Evolutionary conservation across 1,140 invertebrate genomes (phyloP), one percentile per base, ranked within the genome.

Genomic region (Pogonognathellus flavescens): DNA sequence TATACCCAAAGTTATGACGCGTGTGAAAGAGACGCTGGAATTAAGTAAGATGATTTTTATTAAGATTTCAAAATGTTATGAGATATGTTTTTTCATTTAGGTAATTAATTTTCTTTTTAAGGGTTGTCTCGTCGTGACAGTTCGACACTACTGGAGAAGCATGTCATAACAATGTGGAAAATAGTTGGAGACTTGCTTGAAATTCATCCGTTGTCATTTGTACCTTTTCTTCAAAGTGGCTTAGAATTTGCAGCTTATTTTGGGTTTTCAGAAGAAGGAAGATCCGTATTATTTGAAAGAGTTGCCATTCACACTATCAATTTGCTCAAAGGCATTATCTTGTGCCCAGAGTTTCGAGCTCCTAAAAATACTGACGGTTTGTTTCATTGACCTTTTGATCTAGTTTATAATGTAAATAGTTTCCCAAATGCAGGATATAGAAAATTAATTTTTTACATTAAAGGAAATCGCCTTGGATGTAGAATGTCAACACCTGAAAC

Each of bases 221-320:
- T 96, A 25, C 93, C 95, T 84, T 94, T 97, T 50, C 94, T 98
- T 81, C 92, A 93, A 60, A 93, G 94, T 11, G 94, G 95, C 0
- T 90, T 98, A 83, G 94, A 97, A 89, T 95, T 97, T 89, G 93
- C 95, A 25, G 92, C 95, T 70, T 95, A 94, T 90, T 97, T 96
- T 91, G 95, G 96, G 87, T 98, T 99, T 90, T 96, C 95, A 22
- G 93, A 95, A 84, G 92, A 93, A 86, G 95, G 94, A 55, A 93
- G 95, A 91, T 91, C 92, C 88, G 92, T 94, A 50, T 90, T 95
- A 31, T 97, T 96, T 91, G 95, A 97, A 90, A 92, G 94, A 89
- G 96, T 98, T 90, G 94, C 94, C 59, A 96, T 98, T 87, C 95
- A 97, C 86, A 96, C 95, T 88, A 93, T 98, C 84, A 98, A 97